Base-by-base conservation (phyloP, 2,113 vertebrate genomes). In the Scophthalmus maximus region DNA sequence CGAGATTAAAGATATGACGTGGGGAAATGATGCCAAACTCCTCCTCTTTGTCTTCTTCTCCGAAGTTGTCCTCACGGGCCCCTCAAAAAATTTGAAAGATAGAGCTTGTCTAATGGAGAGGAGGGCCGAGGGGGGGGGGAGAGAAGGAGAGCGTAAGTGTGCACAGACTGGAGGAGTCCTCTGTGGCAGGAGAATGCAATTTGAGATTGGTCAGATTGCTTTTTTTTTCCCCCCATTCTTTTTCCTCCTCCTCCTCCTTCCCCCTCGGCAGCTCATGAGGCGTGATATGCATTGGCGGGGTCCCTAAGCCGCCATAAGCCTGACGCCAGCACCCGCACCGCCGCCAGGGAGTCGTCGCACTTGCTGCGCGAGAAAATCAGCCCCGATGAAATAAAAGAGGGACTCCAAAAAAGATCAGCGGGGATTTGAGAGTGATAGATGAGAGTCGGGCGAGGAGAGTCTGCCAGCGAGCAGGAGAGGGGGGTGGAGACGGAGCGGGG, bases 161-260 rank as follows among this genome's bases (percentile, higher is more conserved):
- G n/a, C n/a, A n/a, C n/a, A 82, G 78, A 76, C 79, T 61, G 20
- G 57, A 77, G 62, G 79, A 84, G 65, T 78, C 86, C 87, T 89
- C 83, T 49, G 77, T 75, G 88, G 79, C 69, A 57, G 69, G 62
- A 74, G 79, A 87, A 91, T 78, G 83, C 85, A 90, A 93, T 92
- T 92, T 93, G 86, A 93, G 81, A 90, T 88, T 67, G 85, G 77
- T 73, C 79, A 87, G 91, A 93, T 92, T 93, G 91, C 89, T 90
- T 91, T 89, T 91, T 79, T 66, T 36, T 55, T 47, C n/a, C n/a
- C n/a, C n/a, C n/a, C n/a, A 5, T 20, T 10, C 25, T 30, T 23
- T 27, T n/a, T 23, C 5, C 3, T 6, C 38, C 3, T 8, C 42
- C 1, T 30, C 51, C 67, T 52, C 27, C 40, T 40, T 69, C 76